Conservation (phyloP, 2,113 vertebrate genomes). For the Hydropotes inermis region DNA sequence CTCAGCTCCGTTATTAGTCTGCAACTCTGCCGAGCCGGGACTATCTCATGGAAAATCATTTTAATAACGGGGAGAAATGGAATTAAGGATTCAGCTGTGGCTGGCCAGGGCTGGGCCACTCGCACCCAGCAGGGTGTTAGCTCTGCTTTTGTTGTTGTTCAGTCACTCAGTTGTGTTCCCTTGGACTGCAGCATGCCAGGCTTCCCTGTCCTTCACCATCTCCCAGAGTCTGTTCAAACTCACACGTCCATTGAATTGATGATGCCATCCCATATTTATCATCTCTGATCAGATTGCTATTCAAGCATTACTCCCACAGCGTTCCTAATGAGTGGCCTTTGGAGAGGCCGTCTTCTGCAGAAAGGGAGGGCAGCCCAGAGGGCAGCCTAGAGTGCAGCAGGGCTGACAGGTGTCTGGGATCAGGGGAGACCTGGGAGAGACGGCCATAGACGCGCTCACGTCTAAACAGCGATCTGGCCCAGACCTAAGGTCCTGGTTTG, state of each 20-base stretch:
- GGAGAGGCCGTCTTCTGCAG: not conserved
- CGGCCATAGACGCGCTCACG: rapidly evolving
- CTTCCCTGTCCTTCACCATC: not conserved
- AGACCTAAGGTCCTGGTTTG: too few species aligned
- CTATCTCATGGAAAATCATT: conserved; percentile 44
- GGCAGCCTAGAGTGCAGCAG: not conserved
- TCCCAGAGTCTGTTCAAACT: not conserved
- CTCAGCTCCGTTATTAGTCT: not conserved
- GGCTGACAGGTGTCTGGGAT: not conserved
- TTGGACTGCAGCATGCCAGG: not conserved
- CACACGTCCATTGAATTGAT: not conserved
- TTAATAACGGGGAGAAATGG: conserved; percentile 53
- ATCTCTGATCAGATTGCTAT: not conserved
- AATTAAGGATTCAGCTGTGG: not conserved
- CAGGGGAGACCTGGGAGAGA: not conserved
- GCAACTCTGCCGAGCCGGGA: not conserved
- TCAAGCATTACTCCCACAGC: not conserved
- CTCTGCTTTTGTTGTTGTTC: not conserved
- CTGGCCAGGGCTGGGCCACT: not conserved
- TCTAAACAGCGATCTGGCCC: not conserved
- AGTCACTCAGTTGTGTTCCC: not conserved
- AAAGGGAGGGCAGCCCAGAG: not conserved
- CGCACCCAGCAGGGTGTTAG: not conserved
- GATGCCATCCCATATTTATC: not conserved
- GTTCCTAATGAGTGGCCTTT: not conserved